A percentile compares a stretch with the other conserved stretches of the same genome.
Evolutionary conservation across 2,113 vertebrate species (phyloP).

Genomic region (Illadopsis cleaveri): DNA sequence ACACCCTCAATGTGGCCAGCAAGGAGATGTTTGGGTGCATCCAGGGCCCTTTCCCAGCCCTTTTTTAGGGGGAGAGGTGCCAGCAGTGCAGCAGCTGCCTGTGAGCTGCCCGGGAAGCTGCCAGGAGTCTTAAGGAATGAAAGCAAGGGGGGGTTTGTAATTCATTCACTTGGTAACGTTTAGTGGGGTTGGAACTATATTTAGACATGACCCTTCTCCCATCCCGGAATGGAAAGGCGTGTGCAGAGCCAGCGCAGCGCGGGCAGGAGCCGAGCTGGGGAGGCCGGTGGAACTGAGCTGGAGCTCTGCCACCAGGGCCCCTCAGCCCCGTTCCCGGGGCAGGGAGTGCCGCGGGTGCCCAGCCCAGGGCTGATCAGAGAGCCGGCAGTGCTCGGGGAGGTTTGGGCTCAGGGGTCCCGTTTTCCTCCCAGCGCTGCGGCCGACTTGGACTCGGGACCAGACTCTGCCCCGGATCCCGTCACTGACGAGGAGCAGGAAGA

Average conservation of each 20-base stretch:
- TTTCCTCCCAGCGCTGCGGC: neutral
- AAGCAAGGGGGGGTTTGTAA: neutral
- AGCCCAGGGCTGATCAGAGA: rapidly evolving
- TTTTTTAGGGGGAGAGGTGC: neutral
- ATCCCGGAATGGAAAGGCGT: constrained; percentile 59
- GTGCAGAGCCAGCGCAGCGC: rapidly evolving
- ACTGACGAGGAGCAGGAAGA: neutral
- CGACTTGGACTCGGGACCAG: neutral
- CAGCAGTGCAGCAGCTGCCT: rapidly evolving
- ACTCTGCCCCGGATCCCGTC: neutral
- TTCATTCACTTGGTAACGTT: constrained; percentile 52
- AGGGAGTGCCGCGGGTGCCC: neutral
- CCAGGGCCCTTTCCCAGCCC: neutral
- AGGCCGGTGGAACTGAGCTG: neutral
- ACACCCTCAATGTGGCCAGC: neutral
- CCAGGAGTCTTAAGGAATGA: neutral
- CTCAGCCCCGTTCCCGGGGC: neutral
- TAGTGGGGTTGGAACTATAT: constrained; percentile 35
- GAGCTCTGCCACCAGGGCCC: neutral
- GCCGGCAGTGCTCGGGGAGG: rapidly evolving
- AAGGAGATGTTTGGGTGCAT: neutral
- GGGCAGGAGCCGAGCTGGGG: neutral
- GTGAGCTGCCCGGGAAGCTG: neutral
- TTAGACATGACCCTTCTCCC: constrained; percentile 59
- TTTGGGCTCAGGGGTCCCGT: neutral